phyloP scores from a whole-genome alignment of 2,113 vertebrate genomes.

The Paradoxurus hermaphroditus region DNA sequence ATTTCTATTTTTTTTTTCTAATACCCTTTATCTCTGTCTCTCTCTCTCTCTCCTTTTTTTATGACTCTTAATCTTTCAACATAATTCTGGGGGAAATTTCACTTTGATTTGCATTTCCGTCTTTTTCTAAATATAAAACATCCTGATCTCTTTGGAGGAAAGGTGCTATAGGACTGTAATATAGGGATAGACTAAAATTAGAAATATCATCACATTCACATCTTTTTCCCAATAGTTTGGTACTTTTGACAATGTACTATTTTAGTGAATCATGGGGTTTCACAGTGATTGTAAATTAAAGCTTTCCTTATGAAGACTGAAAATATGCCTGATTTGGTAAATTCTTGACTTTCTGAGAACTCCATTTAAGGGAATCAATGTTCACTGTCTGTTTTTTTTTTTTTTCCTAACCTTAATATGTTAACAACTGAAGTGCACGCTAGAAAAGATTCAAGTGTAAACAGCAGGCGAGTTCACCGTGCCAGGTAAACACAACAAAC shows the following conservation, averaged over 20 bases:
- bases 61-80: constrained; percentile 21
- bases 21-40: background rate
- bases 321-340: constrained; percentile 63
- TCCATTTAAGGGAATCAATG: constrained; percentile 52
- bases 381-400: constrained; percentile 29
- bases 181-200: constrained; percentile 67
- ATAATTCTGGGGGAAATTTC: constrained; percentile 52
- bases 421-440: constrained; percentile 12
- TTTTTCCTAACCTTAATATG: background rate
- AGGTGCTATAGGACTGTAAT: constrained; percentile 66
- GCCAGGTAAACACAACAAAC: background rate
- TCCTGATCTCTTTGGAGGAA: constrained; percentile 62
- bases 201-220: constrained; percentile 70
- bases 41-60: background rate
- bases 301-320: constrained; percentile 63
- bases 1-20: background rate
- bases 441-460: constrained; percentile 9
- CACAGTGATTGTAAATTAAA: constrained; percentile 77
- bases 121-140: constrained; percentile 71
- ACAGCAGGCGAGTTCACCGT: background rate
- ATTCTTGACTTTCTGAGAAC: constrained; percentile 43
- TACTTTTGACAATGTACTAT: constrained; percentile 75
- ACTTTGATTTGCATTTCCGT: constrained; percentile 53
- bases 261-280: constrained; percentile 74
- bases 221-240: constrained; percentile 69